Evolutionary conservation across 2,888 invertebrate species (phyloP).

Genomic region (Ferdinandea cuprea): DNA sequence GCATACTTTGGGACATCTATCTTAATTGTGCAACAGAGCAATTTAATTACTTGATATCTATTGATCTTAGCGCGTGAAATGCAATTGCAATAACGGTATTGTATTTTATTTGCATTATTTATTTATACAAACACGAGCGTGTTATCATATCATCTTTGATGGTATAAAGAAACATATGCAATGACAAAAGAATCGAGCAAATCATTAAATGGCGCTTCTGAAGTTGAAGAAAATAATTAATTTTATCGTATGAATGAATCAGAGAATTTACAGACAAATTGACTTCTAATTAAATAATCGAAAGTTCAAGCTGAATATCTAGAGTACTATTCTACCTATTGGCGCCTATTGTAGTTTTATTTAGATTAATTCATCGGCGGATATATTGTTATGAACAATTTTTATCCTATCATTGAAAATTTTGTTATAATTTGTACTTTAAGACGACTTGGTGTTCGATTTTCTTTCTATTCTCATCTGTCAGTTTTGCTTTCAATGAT

Average conservation of each 20-base stretch:
- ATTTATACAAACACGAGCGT: not conserved
- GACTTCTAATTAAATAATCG: not conserved
- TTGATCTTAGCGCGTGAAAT: slow-evolving; percentile 44
- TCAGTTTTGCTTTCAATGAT: too few species aligned
- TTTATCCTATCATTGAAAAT: too few species aligned
- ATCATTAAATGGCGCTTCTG: slow-evolving; percentile 47
- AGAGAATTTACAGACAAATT: slow-evolving; percentile 15
- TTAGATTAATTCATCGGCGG: too few species aligned
- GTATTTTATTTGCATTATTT: slow-evolving; percentile 64
- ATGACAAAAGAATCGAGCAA: not conserved
- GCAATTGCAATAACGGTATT: slow-evolving; percentile 52
- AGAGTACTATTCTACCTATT: not conserved
- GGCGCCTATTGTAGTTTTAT: too few species aligned
- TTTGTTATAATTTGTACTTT: too few species aligned
- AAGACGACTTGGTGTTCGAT: too few species aligned
- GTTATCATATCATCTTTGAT: slow-evolving; percentile 14
- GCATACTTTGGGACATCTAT: slow-evolving; percentile 45
- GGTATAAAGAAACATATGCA: slow-evolving; percentile 14
- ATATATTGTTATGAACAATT: too few species aligned
- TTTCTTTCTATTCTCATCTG: too few species aligned
- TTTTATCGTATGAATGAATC: slow-evolving; percentile 24
- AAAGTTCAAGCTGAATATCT: not conserved
- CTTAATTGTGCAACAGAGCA: slow-evolving; percentile 70
- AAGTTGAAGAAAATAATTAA: not conserved
- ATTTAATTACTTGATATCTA: slow-evolving; percentile 65